These are phyloP conservation scores for Semaprochilodus insignis DNA, from an alignment of 2,797 vertebrate genomes.

Conservation along the genomic window DNA sequence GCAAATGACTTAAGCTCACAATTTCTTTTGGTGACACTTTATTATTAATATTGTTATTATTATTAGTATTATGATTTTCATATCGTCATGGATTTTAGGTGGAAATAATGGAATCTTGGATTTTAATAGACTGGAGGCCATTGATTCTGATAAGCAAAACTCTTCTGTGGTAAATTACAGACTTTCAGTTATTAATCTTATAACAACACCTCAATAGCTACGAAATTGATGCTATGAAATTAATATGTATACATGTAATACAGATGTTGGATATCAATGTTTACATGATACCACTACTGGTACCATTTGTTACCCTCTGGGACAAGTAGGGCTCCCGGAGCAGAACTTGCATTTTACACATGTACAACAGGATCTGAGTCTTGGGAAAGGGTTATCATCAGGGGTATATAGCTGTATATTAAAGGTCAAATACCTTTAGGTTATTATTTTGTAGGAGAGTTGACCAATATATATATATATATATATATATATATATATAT, in stretches of 20 bases:
- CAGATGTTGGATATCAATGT: neutral
- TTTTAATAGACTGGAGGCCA: neutral
- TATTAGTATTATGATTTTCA: slow-evolving; percentile 12
- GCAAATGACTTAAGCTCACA: slow-evolving; percentile 58
- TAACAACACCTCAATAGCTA: neutral
- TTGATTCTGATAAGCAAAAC: neutral
- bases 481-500: no score
- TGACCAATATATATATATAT: no score
- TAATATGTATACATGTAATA: neutral
- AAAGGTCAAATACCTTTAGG: no score
- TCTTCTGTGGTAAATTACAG: neutral
- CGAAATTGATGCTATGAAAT: neutral
- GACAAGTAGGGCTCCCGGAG: no score
- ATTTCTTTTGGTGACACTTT: slow-evolving; percentile 58
- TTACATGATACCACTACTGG: neutral
- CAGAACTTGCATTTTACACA: no score
- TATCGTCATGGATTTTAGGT: slow-evolving; percentile 17
- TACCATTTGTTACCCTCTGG: neutral
- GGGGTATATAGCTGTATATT: no score
- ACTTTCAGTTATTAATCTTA: neutral
- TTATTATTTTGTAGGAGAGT: no score
- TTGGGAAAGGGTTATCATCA: no score
- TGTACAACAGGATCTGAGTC: no score
- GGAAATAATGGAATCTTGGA: neutral
- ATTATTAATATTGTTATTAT: slow-evolving; percentile 18